phyloP scores from a whole-genome alignment of 2,797 vertebrate species.

The Cossypha niveicapilla region DNA sequence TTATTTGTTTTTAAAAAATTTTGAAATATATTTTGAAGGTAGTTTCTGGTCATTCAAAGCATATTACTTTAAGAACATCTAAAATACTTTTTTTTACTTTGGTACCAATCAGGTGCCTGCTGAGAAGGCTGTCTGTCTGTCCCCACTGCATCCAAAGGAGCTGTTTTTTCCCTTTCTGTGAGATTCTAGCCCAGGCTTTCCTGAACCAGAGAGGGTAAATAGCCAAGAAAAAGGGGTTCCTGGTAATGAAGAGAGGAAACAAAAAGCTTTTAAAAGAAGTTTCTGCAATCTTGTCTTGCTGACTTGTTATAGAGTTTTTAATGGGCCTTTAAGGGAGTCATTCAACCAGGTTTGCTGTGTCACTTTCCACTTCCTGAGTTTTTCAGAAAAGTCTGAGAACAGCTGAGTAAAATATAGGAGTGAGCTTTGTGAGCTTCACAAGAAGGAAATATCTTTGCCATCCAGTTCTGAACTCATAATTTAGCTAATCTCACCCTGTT shows the following conservation, averaged over 20 bases:
- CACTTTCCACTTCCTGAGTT: not conserved
- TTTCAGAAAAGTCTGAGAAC: slow-evolving; percentile 14
- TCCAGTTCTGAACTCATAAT: not conserved
- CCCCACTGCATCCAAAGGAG: not conserved
- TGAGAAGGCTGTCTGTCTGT: not conserved
- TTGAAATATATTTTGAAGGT: not conserved
- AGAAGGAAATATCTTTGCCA: not conserved
- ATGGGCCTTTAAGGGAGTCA: not conserved
- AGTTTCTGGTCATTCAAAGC: not conserved
- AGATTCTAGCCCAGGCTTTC: not conserved
- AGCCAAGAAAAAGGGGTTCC: not conserved
- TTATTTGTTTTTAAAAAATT: not conserved
- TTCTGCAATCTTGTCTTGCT: not conserved
- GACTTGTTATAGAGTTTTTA: not conserved
- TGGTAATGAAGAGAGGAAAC: not conserved
- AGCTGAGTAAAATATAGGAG: not conserved
- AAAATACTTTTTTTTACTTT: not conserved
- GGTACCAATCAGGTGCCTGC: not conserved
- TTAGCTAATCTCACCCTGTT: not conserved
- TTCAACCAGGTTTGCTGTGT: not conserved
- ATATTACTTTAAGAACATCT: not conserved
- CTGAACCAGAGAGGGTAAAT: not conserved
- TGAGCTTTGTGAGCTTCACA: not conserved
- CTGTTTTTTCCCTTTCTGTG: not conserved
- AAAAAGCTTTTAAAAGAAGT: not conserved